Conservation (phyloP, 2,888 invertebrate species). For the Alitta virens region DNA sequence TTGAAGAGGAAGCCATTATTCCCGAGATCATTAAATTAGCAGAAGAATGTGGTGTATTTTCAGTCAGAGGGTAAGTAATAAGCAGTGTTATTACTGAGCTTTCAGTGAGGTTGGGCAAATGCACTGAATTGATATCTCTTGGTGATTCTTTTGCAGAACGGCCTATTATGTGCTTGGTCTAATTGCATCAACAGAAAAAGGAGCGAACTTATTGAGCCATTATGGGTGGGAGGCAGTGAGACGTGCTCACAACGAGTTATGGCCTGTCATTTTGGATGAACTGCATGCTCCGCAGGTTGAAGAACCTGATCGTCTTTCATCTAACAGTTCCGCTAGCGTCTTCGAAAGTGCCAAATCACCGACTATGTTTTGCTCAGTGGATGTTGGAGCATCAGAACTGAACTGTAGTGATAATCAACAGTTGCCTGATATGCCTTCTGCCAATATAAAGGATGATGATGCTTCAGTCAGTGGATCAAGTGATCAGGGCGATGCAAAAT, state of each 20-base stretch:
- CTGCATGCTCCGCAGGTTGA: not conserved
- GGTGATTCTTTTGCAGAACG: conserved; percentile 61
- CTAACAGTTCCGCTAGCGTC: conserved; percentile 2
- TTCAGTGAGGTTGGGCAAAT: too few relatives aligned
- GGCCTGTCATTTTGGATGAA: conserved; percentile 12
- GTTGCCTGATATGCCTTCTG: not conserved
- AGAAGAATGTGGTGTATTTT: conserved; percentile 78
- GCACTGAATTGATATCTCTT: too few relatives aligned
- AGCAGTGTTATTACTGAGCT: too few relatives aligned
- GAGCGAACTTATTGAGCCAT: conserved; percentile 75
- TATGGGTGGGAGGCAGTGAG: conserved; percentile 70
- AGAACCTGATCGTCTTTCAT: conserved; percentile 1
- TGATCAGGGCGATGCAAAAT: not conserved
- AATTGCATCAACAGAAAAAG: conserved; percentile 78
- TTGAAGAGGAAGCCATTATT: conserved; percentile 65
- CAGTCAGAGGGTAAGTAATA: conserved; percentile 70
- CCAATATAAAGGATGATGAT: conserved; percentile 10
- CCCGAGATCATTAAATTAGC: conserved; percentile 67
- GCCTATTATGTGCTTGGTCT: conserved; percentile 86
- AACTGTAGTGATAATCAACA: not conserved
- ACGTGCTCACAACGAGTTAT: conserved; percentile 55
- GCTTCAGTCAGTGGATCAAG: not conserved
- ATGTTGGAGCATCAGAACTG: not conserved
- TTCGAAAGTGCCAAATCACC: not conserved
- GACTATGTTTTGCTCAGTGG: not conserved